Conservation (phyloP, 2,113 vertebrate genomes). For the Cyanocitta stelleri region DNA sequence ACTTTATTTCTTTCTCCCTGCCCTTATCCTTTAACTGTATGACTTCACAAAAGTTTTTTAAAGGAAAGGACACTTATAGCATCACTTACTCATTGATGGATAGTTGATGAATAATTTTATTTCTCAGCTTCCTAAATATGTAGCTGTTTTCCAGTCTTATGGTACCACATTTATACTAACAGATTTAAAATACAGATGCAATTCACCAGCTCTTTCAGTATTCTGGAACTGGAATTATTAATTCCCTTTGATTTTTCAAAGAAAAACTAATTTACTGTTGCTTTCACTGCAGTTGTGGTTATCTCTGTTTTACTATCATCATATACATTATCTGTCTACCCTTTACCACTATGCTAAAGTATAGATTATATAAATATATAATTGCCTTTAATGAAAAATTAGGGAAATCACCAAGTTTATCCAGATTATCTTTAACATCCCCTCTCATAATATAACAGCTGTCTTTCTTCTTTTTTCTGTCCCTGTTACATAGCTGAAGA, state of each 20-base stretch:
- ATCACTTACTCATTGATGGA: background rate
- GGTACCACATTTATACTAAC: background rate
- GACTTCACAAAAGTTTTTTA: background rate
- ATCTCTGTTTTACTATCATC: background rate
- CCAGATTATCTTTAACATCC: background rate
- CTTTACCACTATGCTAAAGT: background rate
- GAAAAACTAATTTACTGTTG: background rate
- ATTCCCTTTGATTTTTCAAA: slow-evolving; percentile 1
- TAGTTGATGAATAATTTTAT: background rate
- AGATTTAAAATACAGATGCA: background rate
- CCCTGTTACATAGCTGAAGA: background rate
- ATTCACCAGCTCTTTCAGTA: background rate
- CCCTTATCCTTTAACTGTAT: background rate
- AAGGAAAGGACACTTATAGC: background rate
- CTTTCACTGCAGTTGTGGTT: background rate
- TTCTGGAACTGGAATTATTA: background rate
- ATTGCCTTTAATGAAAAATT: background rate
- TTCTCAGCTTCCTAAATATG: background rate
- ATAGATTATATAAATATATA: no score
- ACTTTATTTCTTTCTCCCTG: background rate
- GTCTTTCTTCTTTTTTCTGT: background rate
- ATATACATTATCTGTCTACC: background rate
- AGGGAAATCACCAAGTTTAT: background rate
- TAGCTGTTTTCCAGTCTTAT: background rate
- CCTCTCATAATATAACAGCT: background rate